phyloP scores from a whole-genome alignment of 35 echinoderm and acorn worm species.

The Amphiura filiformis region DNA sequence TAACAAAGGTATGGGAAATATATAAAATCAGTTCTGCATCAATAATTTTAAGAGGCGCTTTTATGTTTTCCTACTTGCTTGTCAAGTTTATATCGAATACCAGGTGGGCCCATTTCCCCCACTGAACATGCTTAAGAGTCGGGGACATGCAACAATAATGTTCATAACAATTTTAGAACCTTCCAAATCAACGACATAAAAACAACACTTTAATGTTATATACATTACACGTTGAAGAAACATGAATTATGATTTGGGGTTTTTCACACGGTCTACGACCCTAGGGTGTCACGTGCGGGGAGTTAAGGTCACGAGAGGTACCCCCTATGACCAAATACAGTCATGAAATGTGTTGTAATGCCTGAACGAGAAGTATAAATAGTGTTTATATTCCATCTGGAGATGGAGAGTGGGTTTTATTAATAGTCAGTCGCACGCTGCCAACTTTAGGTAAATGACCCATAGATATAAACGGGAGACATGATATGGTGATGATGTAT shows the following conservation, averaged over 20 bases:
- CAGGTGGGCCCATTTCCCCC: no score
- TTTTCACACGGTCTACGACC: neutral
- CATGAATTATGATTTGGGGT: neutral
- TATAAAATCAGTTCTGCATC: no score
- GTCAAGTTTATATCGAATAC: no score
- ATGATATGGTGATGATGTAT: neutral
- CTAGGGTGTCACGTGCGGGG: neutral
- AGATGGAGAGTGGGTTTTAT: neutral
- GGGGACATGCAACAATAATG: no score
- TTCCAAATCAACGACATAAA: no score
- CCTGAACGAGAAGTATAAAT: neutral
- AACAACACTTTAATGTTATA: no score
- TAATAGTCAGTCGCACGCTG: neutral
- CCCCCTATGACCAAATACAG: slow-evolving; percentile 9
- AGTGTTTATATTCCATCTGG: neutral
- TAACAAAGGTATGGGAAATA: no score
- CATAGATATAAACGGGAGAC: neutral
- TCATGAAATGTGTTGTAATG: neutral
- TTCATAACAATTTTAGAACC: no score
- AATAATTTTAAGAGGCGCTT: no score
- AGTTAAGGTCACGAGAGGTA: neutral
- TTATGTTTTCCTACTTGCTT: no score
- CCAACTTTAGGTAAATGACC: neutral
- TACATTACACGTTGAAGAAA: no score
- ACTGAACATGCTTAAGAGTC: no score